Evolutionary conservation across 2,113 vertebrate species (phyloP).

Genomic region (Jaculus jaculus): DNA sequence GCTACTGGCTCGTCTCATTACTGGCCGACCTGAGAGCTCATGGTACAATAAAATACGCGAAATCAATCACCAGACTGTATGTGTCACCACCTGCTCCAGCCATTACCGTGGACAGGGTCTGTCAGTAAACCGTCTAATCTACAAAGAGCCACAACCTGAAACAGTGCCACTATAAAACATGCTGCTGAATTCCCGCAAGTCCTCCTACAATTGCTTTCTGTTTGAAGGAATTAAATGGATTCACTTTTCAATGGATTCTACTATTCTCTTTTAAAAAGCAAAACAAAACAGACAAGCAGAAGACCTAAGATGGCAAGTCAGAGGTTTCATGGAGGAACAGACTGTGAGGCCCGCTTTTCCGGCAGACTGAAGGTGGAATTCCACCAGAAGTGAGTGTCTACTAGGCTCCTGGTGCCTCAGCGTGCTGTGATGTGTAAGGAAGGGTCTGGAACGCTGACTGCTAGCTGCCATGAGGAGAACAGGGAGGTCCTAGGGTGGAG

Average conservation of each 20-base stretch:
- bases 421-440: background rate
- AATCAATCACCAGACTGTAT: background rate
- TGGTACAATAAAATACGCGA: background rate
- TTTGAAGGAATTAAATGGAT: background rate
- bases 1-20: background rate
- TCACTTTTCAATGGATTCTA: background rate
- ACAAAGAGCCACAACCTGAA: background rate
- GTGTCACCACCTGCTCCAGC: rapidly evolving
- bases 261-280: background rate
- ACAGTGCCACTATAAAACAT: background rate
- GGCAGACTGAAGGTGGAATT: background rate
- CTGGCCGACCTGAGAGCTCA: background rate
- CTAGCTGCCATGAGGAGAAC: background rate
- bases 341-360: background rate
- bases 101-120: background rate
- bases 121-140: background rate
- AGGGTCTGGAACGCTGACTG: background rate
- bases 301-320: background rate
- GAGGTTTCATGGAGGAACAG: background rate
- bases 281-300: background rate
- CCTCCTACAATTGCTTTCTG: background rate
- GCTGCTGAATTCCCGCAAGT: background rate
- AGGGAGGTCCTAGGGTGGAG: background rate
- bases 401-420: background rate
- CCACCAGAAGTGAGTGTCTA: background rate